phyloP scores from a whole-genome alignment of 2,797 vertebrate genomes.

The Poecilia velifera region DNA sequence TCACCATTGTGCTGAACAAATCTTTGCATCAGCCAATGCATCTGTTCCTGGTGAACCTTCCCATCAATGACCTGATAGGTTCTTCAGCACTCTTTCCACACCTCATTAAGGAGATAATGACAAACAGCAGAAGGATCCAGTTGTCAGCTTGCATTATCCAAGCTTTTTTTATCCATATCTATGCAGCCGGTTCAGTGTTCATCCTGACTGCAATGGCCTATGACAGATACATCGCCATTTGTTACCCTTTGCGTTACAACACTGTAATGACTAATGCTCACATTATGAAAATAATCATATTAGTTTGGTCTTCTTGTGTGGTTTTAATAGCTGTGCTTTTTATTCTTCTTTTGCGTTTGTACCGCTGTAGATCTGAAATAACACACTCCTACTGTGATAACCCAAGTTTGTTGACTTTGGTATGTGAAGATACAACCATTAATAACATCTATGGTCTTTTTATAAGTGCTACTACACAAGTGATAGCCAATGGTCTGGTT shows the following conservation, averaged over 20 bases:
- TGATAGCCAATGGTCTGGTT: slow-evolving; percentile 56
- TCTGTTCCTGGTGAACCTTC: slow-evolving; percentile 76
- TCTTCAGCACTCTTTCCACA: slow-evolving; percentile 74
- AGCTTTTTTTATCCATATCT: slow-evolving; percentile 85
- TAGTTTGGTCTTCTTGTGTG: slow-evolving; percentile 65
- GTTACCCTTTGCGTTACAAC: slow-evolving; percentile 80
- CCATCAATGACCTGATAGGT: slow-evolving; percentile 77
- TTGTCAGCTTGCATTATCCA: slow-evolving; percentile 81
- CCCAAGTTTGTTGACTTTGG: slow-evolving; percentile 68
- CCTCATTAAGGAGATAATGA: slow-evolving; percentile 75
- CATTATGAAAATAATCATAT: slow-evolving; percentile 65
- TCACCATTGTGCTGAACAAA: slow-evolving; percentile 75
- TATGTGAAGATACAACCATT: slow-evolving; percentile 73
- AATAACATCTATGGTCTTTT: slow-evolving; percentile 80
- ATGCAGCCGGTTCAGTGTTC: slow-evolving; percentile 71
- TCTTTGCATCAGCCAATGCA: slow-evolving; percentile 80
- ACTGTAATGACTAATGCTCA: slow-evolving; percentile 75
- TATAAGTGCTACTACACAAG: slow-evolving; percentile 45
- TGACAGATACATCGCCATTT: slow-evolving; percentile 84
- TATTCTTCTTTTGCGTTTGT: slow-evolving; percentile 72
- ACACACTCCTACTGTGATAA: slow-evolving; percentile 76
- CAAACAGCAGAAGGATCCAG: slow-evolving; percentile 63
- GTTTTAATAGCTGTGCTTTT: slow-evolving; percentile 67
- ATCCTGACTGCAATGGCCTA: slow-evolving; percentile 82
- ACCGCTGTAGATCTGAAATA: slow-evolving; percentile 71